Percentiles rank a stretch among this genome's conserved stretches.
These are phyloP conservation scores for Sweltsa coloradensis DNA, from an alignment of 1,140 invertebrate species.

Conservation along the genomic window DNA sequence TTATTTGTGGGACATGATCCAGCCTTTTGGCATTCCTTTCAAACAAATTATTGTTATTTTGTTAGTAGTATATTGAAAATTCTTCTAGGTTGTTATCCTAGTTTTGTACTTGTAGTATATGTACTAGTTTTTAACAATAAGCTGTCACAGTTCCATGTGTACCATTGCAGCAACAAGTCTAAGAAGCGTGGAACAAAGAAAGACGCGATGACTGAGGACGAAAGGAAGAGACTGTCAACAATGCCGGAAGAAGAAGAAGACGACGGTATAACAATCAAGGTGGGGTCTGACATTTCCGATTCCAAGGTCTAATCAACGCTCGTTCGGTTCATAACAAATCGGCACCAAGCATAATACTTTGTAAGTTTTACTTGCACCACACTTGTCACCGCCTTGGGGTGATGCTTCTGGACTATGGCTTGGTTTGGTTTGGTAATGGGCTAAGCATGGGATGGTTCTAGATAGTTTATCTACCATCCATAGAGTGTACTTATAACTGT, in stretches of 20 bases:
- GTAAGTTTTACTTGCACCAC: no score
- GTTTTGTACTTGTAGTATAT: no score
- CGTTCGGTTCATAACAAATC: no score
- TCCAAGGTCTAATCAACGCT: conserved; percentile 11
- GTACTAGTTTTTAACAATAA: no score
- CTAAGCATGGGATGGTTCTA: not conserved
- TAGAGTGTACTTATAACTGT: not conserved
- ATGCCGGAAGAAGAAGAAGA: conserved; percentile 43
- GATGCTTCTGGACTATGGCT: not conserved
- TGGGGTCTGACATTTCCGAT: conserved; percentile 9
- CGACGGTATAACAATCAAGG: conserved; percentile 9
- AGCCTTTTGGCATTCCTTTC: no score
- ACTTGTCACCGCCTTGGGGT: not conserved
- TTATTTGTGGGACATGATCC: no score
- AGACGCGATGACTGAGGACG: conserved; percentile 40
- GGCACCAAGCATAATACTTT: no score
- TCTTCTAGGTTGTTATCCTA: no score
- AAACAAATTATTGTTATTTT: no score
- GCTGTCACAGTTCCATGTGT: no score
- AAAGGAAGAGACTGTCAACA: conserved; percentile 38
- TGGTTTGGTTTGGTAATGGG: not conserved
- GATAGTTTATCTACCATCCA: not conserved
- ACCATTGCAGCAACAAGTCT: conserved; percentile 21
- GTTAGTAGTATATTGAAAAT: no score
- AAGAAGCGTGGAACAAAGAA: conserved; percentile 39